These are phyloP conservation scores for Tetragonula carbonaria DNA, from an alignment of 2,888 invertebrate genomes.

Conservation along the genomic window DNA sequence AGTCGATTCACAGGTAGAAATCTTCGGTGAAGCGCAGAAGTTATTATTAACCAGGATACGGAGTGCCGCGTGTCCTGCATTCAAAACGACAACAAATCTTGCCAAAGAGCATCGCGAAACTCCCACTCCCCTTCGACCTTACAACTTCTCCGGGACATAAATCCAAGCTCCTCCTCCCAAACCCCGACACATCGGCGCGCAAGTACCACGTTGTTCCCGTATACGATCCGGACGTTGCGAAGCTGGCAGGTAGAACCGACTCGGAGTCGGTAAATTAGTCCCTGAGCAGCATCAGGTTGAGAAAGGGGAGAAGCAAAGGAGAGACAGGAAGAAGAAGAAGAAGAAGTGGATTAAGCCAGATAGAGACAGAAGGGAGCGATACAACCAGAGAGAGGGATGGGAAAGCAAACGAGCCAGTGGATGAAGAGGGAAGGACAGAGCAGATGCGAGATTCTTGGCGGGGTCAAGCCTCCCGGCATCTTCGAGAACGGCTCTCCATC, in stretches of 20 bases:
- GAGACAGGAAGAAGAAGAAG: neutral
- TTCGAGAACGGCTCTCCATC: slow-evolving; percentile 63
- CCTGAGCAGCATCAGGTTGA: slow-evolving; percentile 62
- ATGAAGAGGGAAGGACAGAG: slow-evolving; percentile 60
- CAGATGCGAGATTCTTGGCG: slow-evolving; percentile 79
- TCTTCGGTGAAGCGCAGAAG: neutral
- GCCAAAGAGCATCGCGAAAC: slow-evolving; percentile 12
- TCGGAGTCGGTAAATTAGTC: slow-evolving; percentile 74
- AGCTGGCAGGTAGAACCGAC: slow-evolving; percentile 69
- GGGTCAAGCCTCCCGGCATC: slow-evolving; percentile 77
- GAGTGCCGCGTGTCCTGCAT: slow-evolving; percentile 2
- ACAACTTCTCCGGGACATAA: slow-evolving; percentile 52
- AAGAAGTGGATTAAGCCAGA: slow-evolving; percentile 46
- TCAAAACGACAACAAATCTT: slow-evolving; percentile 38
- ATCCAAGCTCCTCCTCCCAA: slow-evolving; percentile 31
- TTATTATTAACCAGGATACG: slow-evolving; percentile 18
- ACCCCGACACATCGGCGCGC: slow-evolving; percentile 43
- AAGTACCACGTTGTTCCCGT: slow-evolving; percentile 58
- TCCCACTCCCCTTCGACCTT: slow-evolving; percentile 50
- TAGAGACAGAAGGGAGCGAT: slow-evolving; percentile 14
- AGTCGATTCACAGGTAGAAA: neutral
- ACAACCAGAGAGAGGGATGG: slow-evolving; percentile 10
- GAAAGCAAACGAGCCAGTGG: neutral
- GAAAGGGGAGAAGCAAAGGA: slow-evolving; percentile 44
- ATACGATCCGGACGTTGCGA: slow-evolving; percentile 54